Evolutionary conservation across 2,888 invertebrate genomes (phyloP).

Genomic region (Lymantria monacha): DNA sequence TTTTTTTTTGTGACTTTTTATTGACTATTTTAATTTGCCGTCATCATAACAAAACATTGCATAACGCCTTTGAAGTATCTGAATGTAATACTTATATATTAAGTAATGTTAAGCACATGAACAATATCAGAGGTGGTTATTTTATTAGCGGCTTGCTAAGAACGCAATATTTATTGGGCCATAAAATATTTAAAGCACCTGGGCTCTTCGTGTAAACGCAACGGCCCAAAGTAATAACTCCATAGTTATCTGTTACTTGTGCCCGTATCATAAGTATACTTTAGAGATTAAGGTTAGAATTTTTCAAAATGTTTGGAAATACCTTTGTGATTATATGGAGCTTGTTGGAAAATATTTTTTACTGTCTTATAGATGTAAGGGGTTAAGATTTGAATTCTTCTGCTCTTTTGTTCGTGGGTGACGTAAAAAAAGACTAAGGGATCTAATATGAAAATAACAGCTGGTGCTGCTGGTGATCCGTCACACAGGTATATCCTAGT

Average conservation of each 20-base stretch:
- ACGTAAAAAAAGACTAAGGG: too few relatives aligned
- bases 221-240: background rate
- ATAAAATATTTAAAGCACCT: slow-evolving; percentile 66
- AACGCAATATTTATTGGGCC: slow-evolving; percentile 52
- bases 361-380: too few relatives aligned
- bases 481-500: too few relatives aligned
- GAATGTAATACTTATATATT: background rate
- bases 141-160: slow-evolving; percentile 36
- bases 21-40: too few relatives aligned
- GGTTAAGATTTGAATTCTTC: too few relatives aligned
- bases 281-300: background rate
- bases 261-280: background rate
- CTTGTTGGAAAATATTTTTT: too few relatives aligned
- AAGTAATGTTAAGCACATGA: slow-evolving; percentile 1
- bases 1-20: too few relatives aligned
- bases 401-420: too few relatives aligned
- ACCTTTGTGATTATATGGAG: too few relatives aligned
- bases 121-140: slow-evolving; percentile 33
- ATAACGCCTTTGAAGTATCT: background rate
- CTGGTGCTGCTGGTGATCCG: too few relatives aligned
- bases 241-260: background rate
- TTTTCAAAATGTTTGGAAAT: background rate
- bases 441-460: too few relatives aligned
- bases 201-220: slow-evolving; percentile 42
- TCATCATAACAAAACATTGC: background rate